Base-by-base conservation (phyloP, 1,140 invertebrate species). In the Megalopta genalis region DNA sequence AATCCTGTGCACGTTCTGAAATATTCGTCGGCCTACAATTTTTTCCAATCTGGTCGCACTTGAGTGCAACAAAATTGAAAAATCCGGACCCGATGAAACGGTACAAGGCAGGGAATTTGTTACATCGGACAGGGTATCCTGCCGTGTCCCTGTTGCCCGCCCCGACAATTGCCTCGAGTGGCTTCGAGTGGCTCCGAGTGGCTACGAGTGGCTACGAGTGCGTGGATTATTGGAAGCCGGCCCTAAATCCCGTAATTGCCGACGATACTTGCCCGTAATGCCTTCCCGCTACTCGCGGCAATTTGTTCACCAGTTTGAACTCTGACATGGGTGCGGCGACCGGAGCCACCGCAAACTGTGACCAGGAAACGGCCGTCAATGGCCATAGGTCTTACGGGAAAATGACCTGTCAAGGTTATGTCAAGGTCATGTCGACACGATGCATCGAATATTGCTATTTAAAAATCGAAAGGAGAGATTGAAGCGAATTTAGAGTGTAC, bases 261-360 rank as follows among this genome's bases (percentile, higher is more conserved):
- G 83, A 81, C 84, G 86, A 89, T 89, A 86, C 87, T 89, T 86
- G 84, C 64, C 49, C 72, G 85, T 78, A 79, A 86, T 87, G 86
- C 80, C 86, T 86, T 86, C 81, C 82, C 81, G 68, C 80, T 82
- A 67, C 82, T 81, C 76, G 80, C 57, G 79, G 84, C 76, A 87
- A 90, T 90, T 88, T 87, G 85, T 87, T 87, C 79, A 70, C 77
- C 79, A 71, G 74, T 81, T 86, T 89, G 88, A 90, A 88, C 88
- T 88, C 60, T 90, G 88, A 89, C 88, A 85, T 80, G 85, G 85
- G 86, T 88, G 88, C 85, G 87, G 85, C 80, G 57, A 82, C 1
- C 54, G 71, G 52, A 77, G 49, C 60, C 32, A 71, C 75, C 81
- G 77, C 82, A 87, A 86, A 86, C 85, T 84, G 69, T 60, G 63